phyloP scores from a whole-genome alignment of 2,113 vertebrate genomes.

The Ochotona princeps region DNA sequence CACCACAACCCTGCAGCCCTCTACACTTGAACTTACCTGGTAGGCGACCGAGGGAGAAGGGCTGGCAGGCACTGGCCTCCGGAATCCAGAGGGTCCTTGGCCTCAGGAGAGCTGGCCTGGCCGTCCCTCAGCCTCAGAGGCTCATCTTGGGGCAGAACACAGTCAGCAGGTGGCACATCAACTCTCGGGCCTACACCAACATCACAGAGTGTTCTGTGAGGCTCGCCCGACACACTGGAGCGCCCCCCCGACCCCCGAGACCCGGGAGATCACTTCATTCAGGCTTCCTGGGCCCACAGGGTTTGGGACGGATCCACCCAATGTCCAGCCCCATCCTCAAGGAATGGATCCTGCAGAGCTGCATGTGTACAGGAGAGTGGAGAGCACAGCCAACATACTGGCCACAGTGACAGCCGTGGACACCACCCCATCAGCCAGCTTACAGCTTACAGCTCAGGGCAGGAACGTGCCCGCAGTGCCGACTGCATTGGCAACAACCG shows the following conservation, averaged over 20 bases:
- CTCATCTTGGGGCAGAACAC: conserved; percentile 79
- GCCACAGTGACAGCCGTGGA: too few species aligned
- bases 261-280: too few species aligned
- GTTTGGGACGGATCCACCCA: background rate
- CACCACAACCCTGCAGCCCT: background rate
- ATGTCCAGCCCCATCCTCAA: too few species aligned
- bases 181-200: conserved; percentile 66
- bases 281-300: background rate
- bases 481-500: too few species aligned
- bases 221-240: too few species aligned
- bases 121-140: conserved; percentile 70
- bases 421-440: too few species aligned
- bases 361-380: too few species aligned
- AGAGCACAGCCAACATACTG: too few species aligned
- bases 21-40: conserved; percentile 80
- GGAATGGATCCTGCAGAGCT: too few species aligned
- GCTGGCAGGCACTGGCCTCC: conserved; percentile 64
- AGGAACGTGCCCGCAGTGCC: too few species aligned
- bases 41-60: conserved; percentile 75
- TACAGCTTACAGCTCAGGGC: too few species aligned
- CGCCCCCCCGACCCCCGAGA: too few species aligned
- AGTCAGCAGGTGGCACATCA: conserved; percentile 81
- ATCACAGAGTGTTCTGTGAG: background rate
- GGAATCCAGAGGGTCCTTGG: conserved; percentile 72
- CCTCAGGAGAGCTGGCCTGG: conserved; percentile 73